These are phyloP conservation scores for Alouatta palliata DNA, from an alignment of 2,113 vertebrate genomes.

Conservation along the genomic window DNA sequence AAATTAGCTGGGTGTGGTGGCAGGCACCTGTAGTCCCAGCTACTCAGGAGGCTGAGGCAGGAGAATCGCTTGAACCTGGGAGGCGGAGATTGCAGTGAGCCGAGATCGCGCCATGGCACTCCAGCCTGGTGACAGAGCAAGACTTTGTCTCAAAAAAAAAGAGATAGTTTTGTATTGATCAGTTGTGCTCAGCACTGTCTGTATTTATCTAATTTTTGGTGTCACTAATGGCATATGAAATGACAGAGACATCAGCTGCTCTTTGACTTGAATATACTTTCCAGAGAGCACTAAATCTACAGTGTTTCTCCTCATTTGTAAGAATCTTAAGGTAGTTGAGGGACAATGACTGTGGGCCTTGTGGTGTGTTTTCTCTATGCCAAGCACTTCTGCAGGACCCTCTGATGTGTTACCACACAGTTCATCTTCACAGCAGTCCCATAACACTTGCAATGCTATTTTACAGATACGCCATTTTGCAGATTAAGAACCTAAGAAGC, in stretches of 20 bases:
- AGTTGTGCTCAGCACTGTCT: background rate
- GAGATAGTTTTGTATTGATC: background rate
- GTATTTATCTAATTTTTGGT: background rate
- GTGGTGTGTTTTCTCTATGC: background rate
- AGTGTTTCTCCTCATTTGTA: background rate
- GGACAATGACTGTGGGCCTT: background rate
- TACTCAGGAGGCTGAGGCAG: no score
- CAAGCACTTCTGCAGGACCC: no score
- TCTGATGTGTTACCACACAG: background rate
- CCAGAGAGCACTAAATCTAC: background rate
- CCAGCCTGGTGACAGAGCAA: no score
- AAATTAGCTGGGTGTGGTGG: no score
- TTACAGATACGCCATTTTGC: background rate
- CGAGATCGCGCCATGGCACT: no score
- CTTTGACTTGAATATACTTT: background rate
- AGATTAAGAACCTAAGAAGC: background rate
- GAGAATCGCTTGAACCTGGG: no score
- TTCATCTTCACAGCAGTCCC: background rate
- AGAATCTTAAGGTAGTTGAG: background rate
- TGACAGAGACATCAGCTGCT: background rate
- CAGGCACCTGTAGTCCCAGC: no score
- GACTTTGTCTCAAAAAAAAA: no score
- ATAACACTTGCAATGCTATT: fast-evolving
- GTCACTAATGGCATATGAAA: background rate
- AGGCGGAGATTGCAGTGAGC: no score